Percentiles rank a stretch among this genome's conserved stretches.
These are phyloP conservation scores for Cinclus mexicanus DNA, from an alignment of 2,113 vertebrate genomes.

Conservation along the genomic window DNA sequence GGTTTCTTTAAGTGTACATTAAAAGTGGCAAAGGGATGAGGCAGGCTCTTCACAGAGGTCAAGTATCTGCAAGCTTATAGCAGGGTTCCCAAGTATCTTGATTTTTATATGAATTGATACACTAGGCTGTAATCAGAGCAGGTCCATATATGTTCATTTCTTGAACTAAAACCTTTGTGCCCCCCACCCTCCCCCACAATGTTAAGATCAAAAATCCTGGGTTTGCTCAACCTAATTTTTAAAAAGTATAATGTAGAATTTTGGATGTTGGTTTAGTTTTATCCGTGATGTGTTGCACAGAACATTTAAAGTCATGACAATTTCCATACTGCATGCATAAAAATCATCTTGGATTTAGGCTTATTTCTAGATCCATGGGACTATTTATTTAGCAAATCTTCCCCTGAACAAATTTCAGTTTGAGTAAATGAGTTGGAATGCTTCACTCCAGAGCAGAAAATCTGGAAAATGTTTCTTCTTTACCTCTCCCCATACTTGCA, in stretches of 20 bases:
- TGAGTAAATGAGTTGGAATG: background rate
- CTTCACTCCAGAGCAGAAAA: background rate
- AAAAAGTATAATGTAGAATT: background rate
- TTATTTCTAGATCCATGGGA: background rate
- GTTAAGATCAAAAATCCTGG: background rate
- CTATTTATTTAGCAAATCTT: background rate
- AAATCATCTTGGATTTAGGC: background rate
- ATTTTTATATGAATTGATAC: background rate
- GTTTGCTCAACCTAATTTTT: background rate
- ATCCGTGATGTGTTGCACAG: background rate
- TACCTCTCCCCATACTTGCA: background rate
- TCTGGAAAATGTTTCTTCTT: background rate
- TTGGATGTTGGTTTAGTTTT: background rate
- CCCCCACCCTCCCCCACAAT: background rate
- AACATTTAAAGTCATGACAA: background rate
- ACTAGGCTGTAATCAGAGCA: background rate
- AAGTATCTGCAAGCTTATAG: background rate
- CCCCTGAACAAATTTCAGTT: background rate
- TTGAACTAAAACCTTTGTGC: background rate
- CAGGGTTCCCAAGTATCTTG: background rate
- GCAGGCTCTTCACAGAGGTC: conserved; percentile 34
- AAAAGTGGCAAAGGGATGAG: background rate
- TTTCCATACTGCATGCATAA: background rate
- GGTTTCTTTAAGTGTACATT: conserved; percentile 15
- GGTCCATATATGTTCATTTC: background rate